Evolutionary conservation across 2,888 invertebrate genomes (phyloP).

Genomic region (Junonia oenone): DNA sequence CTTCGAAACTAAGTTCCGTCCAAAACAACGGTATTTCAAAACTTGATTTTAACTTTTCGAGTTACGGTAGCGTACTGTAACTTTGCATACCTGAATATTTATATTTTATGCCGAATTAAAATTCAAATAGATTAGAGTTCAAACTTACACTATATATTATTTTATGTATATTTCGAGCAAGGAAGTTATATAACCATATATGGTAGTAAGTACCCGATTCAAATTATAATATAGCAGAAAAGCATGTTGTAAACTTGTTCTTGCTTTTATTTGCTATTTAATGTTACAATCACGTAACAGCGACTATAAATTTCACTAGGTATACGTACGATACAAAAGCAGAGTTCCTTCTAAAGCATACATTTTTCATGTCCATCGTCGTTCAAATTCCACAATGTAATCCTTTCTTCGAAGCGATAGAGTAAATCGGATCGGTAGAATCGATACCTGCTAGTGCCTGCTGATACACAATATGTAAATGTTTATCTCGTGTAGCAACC

Average conservation of each 20-base stretch:
- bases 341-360: conserved; percentile 2
- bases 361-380: conserved; percentile 20
- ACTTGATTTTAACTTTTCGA: conserved; percentile 22
- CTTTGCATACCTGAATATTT: conserved; percentile 23
- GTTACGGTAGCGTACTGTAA: conserved; percentile 21
- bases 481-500: conserved; percentile 44
- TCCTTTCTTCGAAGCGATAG: conserved; percentile 25
- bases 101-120: conserved; percentile 14
- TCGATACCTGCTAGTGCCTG: conserved; percentile 30
- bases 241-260: no score
- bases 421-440: conserved; percentile 32
- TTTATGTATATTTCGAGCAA: not conserved
- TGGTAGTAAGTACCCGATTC: no score
- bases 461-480: conserved; percentile 35
- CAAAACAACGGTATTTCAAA: conserved; percentile 27
- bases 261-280: no score
- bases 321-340: not conserved
- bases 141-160: not conserved
- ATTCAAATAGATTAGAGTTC: conserved; percentile 1
- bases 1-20: conserved; percentile 20
- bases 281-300: not conserved
- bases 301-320: not conserved
- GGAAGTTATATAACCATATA: not conserved
- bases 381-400: conserved; percentile 25
- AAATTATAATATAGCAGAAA: no score